Conservation (phyloP, 1,140 invertebrate genomes). For the Bactericera cockerelli region DNA sequence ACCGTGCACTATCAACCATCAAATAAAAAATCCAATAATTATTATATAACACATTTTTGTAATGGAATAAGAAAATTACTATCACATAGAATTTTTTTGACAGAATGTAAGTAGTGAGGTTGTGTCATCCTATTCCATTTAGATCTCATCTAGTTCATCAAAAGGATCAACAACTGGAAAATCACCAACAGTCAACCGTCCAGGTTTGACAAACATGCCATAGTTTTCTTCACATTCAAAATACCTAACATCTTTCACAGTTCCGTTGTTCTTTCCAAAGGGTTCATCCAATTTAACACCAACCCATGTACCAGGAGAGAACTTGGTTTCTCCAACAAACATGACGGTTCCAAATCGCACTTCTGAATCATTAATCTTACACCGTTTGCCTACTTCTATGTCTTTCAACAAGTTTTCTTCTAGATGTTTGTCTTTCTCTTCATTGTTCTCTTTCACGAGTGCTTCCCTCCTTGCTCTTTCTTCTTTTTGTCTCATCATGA, state of each 20-base stretch:
- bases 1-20: too few relatives aligned
- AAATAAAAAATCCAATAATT: too few relatives aligned
- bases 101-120: too few relatives aligned
- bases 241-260: conserved; percentile 61
- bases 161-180: conserved; percentile 33
- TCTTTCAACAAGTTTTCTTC: neutral
- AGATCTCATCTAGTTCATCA: conserved; percentile 2
- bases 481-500: conserved; percentile 6
- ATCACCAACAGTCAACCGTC: conserved; percentile 49
- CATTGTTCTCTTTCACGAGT: neutral
- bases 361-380: neutral
- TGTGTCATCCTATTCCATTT: too few relatives aligned
- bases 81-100: too few relatives aligned
- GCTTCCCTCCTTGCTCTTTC: neutral
- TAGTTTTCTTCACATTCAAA: conserved; percentile 71
- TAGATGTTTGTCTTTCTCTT: conserved; percentile 2
- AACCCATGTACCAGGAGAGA: conserved; percentile 76
- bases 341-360: conserved; percentile 48
- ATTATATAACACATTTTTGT: too few relatives aligned
- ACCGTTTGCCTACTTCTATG: neutral
- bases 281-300: conserved; percentile 75
- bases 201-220: conserved; percentile 66
- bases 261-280: conserved; percentile 81
- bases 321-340: conserved; percentile 63
- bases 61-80: too few relatives aligned